Evolutionary conservation across 2,113 vertebrate genomes (phyloP).

Genomic region (Cynocephalus volans): DNA sequence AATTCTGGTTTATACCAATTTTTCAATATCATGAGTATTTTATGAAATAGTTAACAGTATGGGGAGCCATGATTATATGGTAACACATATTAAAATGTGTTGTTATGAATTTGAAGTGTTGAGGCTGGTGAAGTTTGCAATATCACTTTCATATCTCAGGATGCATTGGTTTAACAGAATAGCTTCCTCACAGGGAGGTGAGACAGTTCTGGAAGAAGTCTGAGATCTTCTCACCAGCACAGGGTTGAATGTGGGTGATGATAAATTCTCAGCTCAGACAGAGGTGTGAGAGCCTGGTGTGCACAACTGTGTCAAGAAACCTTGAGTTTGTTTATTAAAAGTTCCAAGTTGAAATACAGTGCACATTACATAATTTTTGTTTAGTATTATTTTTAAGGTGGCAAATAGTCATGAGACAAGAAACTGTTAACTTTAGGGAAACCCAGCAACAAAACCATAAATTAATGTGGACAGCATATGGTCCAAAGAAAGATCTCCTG

Average conservation of each 20-base stretch:
- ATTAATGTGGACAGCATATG: neutral
- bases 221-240: neutral
- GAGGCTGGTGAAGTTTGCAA: neutral
- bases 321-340: neutral
- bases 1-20: neutral
- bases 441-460: neutral
- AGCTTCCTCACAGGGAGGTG: neutral
- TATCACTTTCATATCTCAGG: neutral
- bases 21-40: neutral
- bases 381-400: neutral
- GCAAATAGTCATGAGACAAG: neutral
- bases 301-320: neutral
- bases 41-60: neutral
- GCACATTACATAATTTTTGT: neutral
- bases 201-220: neutral
- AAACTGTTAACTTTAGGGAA: neutral
- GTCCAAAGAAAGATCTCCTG: neutral
- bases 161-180: neutral
- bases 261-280: neutral
- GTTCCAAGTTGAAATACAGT: neutral
- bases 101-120: neutral
- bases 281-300: neutral
- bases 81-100: neutral
- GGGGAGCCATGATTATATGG: neutral
- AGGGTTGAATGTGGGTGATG: accelerated